Evolutionary conservation across 1,140 invertebrate genomes (phyloP), one percentile per base, ranked within the genome.

Genomic region (Platyscapa corneri): DNA sequence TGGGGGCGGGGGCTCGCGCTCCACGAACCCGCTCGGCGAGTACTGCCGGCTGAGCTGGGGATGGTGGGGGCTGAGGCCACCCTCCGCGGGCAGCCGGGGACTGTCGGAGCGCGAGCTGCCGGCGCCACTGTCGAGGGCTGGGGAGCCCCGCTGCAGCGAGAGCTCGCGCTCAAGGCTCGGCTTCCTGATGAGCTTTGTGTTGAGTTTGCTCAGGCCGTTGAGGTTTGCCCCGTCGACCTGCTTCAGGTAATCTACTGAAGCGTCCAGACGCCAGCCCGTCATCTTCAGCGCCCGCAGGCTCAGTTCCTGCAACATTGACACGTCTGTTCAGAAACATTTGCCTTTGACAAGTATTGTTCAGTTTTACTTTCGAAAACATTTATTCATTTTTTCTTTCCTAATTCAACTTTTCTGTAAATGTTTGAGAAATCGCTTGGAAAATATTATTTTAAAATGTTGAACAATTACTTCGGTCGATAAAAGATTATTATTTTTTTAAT

Each of bases 31-130:
- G 90, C 91, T 94, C 87, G 93, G 92, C 86, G 94, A 92, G 88
- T 94, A 93, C 90, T 95, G 90, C 77, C 94, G 87, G 90, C 92
- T 93, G 79, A 95, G 89, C 49, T 95, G 94, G 32, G 91, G 92
- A 89, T 95, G 94, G 89, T 95, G 94, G 84, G 96, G 95, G 86
- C 91, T 90, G 10, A 93, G 87, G 70, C 93, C 92, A 3, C 37
- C 72, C 23, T 86, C 86, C 0, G 86, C 60, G 0, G 91, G 89
- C 34, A 93, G 83, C n/a, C 96, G 94, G 1, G 97, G 97, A 93
- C 97, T 98, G 90, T 98, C 97, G 0, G 97, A 98, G 39, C 97
- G 94, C 18, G 97, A 97, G 90, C 97, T 98, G 30, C 96, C 97
- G 27, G 97, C 97, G 14, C 97, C 97, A 70, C 97, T 97, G 87